These are phyloP conservation scores for Rana temporaria DNA, from an alignment of 2,113 vertebrate species.

Conservation along the genomic window DNA sequence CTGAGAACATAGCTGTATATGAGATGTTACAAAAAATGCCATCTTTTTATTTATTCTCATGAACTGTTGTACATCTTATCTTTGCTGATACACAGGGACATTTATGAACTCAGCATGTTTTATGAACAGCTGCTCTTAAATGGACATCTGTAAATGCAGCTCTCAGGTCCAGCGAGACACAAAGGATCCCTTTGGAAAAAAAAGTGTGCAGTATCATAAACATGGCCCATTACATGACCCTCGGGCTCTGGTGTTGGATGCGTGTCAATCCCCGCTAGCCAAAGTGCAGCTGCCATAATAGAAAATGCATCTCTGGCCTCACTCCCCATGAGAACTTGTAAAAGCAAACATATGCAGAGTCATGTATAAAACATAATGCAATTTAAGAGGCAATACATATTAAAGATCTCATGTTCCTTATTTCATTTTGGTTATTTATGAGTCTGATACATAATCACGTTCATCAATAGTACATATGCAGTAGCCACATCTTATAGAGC, in stretches of 20 bases:
- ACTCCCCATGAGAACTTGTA: background rate
- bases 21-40: too few relatives aligned
- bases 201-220: conserved; percentile 22
- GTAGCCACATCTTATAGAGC: background rate
- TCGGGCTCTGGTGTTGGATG: conserved; percentile 12
- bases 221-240: conserved; percentile 30
- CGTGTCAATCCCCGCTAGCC: conserved; percentile 5
- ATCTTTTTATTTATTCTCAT: too few relatives aligned
- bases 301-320: background rate
- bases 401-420: background rate
- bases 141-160: conserved; percentile 30
- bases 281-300: conserved; percentile 13
- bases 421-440: background rate
- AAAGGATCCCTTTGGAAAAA: conserved; percentile 33
- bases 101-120: too few relatives aligned
- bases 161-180: conserved; percentile 16
- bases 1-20: background rate
- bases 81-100: too few relatives aligned
- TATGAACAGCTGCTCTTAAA: conserved; percentile 2
- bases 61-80: too few relatives aligned
- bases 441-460: background rate
- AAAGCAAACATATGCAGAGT: background rate
- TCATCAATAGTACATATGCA: background rate
- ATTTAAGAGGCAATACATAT: background rate
- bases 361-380: background rate